phyloP scores from a whole-genome alignment of 2,113 vertebrate species.

The Sciurus niger region DNA sequence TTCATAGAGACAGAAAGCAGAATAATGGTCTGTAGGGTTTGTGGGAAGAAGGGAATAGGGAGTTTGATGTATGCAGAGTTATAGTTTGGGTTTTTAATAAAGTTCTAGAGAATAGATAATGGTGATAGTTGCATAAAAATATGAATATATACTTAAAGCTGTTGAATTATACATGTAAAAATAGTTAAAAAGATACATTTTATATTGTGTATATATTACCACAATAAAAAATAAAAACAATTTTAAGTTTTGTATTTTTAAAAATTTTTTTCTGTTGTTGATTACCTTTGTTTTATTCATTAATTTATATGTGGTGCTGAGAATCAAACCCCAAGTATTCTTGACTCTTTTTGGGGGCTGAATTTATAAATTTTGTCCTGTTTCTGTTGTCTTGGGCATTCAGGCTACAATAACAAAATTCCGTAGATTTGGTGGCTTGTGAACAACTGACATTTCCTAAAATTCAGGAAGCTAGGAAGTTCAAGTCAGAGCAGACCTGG shows the following conservation, averaged over 20 bases:
- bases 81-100: not conserved
- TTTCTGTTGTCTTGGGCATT: not conserved
- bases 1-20: not conserved
- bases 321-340: not conserved
- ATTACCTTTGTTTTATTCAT: too few relatives aligned
- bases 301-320: too few relatives aligned
- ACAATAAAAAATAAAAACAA: not conserved
- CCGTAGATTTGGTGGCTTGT: not conserved
- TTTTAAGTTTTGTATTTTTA: not conserved
- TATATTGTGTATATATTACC: constrained; percentile 11
- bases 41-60: not conserved
- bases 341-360: not conserved
- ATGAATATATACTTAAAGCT: not conserved
- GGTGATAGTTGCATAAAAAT: not conserved
- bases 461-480: not conserved
- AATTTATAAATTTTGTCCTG: not conserved
- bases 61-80: not conserved
- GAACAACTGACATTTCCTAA: not conserved
- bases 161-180: not conserved
- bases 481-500: not conserved
- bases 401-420: not conserved
- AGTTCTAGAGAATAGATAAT: not conserved
- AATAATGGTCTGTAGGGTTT: not conserved
- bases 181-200: not conserved
- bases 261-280: too few relatives aligned